A percentile compares a stretch with the other conserved stretches of the same genome.
Conservation (phyloP, 2,113 vertebrate species). For the Semicossyphus pulcher region DNA sequence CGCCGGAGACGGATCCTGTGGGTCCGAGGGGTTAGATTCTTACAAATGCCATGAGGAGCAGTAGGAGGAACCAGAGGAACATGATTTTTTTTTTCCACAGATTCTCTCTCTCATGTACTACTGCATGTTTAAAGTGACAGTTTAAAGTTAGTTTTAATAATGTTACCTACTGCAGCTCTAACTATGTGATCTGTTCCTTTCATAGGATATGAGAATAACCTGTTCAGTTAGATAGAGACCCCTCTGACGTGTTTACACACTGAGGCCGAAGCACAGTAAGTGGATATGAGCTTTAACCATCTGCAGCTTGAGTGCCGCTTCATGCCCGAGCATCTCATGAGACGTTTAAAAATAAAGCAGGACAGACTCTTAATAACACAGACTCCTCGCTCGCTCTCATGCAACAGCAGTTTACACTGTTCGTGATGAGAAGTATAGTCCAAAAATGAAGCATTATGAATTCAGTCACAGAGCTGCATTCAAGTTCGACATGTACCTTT, state of each 20-base stretch:
- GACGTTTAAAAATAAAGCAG: background rate
- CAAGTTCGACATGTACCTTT: slow-evolving; percentile 1
- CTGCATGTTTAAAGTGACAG: no score
- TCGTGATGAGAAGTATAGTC: slow-evolving; percentile 1
- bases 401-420: background rate
- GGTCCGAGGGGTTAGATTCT: no score
- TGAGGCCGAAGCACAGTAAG: slow-evolving; percentile 6
- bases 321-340: slow-evolving; percentile 27
- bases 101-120: no score
- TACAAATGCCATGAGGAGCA: no score
- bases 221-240: background rate
- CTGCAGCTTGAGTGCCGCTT: slow-evolving; percentile 4
- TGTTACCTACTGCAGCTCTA: no score
- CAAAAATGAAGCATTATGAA: slow-evolving; percentile 12
- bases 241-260: background rate
- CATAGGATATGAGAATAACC: no score
- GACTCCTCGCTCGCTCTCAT: background rate
- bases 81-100: no score
- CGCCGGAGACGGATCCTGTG: no score
- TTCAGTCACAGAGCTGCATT: slow-evolving; percentile 12
- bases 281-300: background rate
- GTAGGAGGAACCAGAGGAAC: no score
- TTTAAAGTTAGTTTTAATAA: no score
- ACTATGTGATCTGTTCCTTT: no score
- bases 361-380: slow-evolving; percentile 17